Base-by-base conservation (phyloP, 2,888 invertebrate species). In the Formica aserva region DNA sequence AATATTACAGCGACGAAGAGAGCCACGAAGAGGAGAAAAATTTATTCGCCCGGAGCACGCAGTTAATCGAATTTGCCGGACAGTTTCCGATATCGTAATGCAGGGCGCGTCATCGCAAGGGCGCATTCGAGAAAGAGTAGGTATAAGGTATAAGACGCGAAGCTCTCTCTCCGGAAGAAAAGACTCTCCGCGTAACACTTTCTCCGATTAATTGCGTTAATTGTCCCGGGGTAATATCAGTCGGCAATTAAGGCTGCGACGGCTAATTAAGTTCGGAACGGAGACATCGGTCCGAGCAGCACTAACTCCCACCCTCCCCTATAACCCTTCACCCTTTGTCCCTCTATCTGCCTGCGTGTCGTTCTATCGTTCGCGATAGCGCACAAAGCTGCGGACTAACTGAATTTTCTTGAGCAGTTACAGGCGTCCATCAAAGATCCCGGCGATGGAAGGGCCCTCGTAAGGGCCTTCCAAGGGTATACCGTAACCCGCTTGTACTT, bases 351-450 rank as follows among this genome's bases (percentile, higher is more conserved):
- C 48, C 67, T 81, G 48, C 22, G 48, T 82, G 26, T 57, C 71
- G 76, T 67, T 62, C 55, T 62, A 74, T 78, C 63, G 48, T 83
- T 84, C 90, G 90, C 91, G 89, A 92, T 89, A 93, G 93, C 93
- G 94, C 94, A 94, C 94, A 94, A 94, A 94, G 94, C 94, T 93
- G 92, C 89, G 91, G 92, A 92, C 93, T 94, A 94, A 94, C 94
- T 94, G 92, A 94, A 94, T 94, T 94, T 94, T 94, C 94, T 94
- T 94, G 93, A 94, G 94, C 94, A 92, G 89, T 91, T 92, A 52
- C 52, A 88, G 92, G 92, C 93, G 93, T 94, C 94, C 94, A 94
- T 94, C 94, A 94, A 94, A 94, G 94, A 94, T 94, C 93, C 87
- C 55, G 69, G 62, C 75, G 67, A 66, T 75, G 60, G 80, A 86